A percentile compares a stretch with the other conserved stretches of the same genome.
Conservation (phyloP, 1,140 invertebrate species). For the Chlorops oryzae region DNA sequence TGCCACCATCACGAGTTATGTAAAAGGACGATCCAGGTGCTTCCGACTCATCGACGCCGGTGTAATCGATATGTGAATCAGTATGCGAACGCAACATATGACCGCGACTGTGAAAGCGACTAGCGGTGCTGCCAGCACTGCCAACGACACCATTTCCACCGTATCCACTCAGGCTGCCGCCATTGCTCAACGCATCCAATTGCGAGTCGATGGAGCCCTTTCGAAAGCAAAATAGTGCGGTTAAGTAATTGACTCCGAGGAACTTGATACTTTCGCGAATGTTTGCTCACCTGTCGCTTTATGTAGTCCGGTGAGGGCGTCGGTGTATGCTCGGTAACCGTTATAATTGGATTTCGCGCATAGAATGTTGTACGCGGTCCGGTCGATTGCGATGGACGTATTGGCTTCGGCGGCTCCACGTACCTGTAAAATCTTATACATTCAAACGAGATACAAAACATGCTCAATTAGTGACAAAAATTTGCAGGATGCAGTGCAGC, state of each 20-base stretch:
- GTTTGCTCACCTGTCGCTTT: slow-evolving; percentile 59
- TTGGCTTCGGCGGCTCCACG: slow-evolving; percentile 40
- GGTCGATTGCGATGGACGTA: slow-evolving; percentile 30
- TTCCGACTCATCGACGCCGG: slow-evolving; percentile 70
- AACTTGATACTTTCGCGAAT: not conserved
- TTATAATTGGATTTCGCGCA: slow-evolving; percentile 85
- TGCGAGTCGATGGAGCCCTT: slow-evolving; percentile 77
- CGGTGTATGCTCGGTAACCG: slow-evolving; percentile 90
- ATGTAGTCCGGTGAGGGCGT: slow-evolving; percentile 79
- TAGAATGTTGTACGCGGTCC: slow-evolving; percentile 45
- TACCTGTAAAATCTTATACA: slow-evolving; percentile 47
- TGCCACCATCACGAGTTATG: slow-evolving; percentile 90
- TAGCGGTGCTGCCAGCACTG: slow-evolving; percentile 38
- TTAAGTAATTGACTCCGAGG: not conserved
- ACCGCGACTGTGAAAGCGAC: slow-evolving; percentile 34
- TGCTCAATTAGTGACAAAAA: too few relatives aligned
- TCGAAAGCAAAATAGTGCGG: slow-evolving; percentile 9
- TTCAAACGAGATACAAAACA: too few relatives aligned
- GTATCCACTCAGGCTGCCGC: slow-evolving; percentile 40
- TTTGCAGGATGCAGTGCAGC: too few relatives aligned
- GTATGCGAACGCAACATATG: slow-evolving; percentile 79
- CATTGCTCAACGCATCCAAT: slow-evolving; percentile 64
- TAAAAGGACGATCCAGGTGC: slow-evolving; percentile 85
- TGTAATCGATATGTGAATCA: slow-evolving; percentile 89
- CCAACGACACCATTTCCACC: slow-evolving; percentile 46